A percentile compares a stretch with the other conserved stretches of the same genome.
phyloP scores from a whole-genome alignment of 2,797 vertebrate species.

The Alauda arvensis region DNA sequence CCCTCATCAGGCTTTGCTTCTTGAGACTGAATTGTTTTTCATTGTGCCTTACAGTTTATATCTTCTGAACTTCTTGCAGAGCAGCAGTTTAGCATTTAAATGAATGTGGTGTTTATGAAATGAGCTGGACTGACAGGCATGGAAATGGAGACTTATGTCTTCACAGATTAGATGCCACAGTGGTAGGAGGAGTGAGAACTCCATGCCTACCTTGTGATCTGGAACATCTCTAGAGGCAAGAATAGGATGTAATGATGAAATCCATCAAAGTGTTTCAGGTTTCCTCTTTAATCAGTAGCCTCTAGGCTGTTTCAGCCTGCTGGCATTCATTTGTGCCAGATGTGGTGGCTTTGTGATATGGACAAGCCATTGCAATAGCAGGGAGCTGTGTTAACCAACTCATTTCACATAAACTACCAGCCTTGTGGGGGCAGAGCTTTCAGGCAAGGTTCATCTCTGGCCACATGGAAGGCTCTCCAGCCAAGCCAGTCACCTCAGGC shows the following conservation, averaged over 20 bases:
- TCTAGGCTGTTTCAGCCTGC: slow-evolving; percentile 9
- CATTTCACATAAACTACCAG: background rate
- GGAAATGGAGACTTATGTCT: background rate
- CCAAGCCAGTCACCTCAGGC: background rate
- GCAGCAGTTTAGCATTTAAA: background rate
- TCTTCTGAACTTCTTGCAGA: background rate
- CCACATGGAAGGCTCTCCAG: background rate
- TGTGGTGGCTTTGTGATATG: background rate
- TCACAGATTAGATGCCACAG: background rate
- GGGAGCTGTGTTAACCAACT: background rate
- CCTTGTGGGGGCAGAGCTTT: background rate
- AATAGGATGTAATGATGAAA: slow-evolving; percentile 15
- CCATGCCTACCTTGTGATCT: slow-evolving; percentile 1
- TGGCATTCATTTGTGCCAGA: slow-evolving; percentile 10
- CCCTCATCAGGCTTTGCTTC: background rate
- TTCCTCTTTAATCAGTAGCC: slow-evolving; percentile 33
- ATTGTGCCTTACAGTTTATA: background rate
- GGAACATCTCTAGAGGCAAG: slow-evolving; percentile 27
- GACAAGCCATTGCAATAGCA: background rate
- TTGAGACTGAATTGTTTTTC: background rate
- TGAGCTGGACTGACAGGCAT: background rate
- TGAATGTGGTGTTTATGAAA: background rate
- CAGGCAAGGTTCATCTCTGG: background rate
- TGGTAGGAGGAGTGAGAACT: slow-evolving; percentile 14
- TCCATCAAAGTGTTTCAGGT: background rate